A percentile compares a stretch with the other conserved stretches of the same genome.
Conservation (phyloP, 2,113 vertebrate genomes). For the Lophius piscatorius region DNA sequence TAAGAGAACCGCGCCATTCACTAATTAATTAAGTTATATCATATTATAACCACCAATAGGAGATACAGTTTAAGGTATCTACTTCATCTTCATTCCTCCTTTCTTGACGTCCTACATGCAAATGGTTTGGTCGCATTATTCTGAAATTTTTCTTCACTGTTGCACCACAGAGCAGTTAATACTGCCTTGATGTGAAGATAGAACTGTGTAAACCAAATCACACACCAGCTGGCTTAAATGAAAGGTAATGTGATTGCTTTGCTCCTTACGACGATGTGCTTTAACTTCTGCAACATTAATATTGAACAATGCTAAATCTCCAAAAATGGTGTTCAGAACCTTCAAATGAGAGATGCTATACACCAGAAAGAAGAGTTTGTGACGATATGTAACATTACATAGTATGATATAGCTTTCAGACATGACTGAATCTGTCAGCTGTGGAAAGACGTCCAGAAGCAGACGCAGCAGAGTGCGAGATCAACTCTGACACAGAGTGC, state of each 20-base stretch:
- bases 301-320: background rate
- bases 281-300: constrained; percentile 4
- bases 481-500: constrained; percentile 73
- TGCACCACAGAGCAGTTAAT: no score
- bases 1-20: no score
- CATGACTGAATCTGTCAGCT: constrained; percentile 58
- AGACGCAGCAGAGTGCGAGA: constrained; percentile 69
- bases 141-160: no score
- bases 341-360: constrained; percentile 4
- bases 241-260: background rate
- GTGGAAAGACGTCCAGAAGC: constrained; percentile 41
- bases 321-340: background rate
- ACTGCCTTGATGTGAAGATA: no score
- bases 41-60: no score
- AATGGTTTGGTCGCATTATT: no score
- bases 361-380: constrained; percentile 14
- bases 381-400: constrained; percentile 40
- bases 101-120: no score
- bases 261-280: background rate
- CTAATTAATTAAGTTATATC: no score
- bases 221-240: background rate
- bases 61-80: no score
- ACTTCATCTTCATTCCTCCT: no score
- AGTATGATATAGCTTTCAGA: constrained; percentile 66
- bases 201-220: background rate